Conservation (phyloP, 2,797 vertebrate species). For the Mus caroli region DNA sequence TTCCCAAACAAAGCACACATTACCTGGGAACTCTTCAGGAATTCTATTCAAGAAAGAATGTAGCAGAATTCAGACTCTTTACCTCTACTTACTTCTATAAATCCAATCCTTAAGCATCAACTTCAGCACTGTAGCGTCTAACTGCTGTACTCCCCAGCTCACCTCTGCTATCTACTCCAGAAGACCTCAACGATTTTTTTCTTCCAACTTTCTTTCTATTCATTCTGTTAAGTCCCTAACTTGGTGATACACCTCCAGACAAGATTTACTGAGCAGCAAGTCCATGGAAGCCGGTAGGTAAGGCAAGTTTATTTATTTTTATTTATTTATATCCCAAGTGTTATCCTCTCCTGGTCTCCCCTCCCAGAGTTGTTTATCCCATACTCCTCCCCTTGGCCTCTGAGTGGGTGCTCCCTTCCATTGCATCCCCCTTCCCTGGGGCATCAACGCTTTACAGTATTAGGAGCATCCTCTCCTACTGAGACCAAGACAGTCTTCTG, state of each 20-base stretch:
- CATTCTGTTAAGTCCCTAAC: background rate
- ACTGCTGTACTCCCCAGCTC: too few species aligned
- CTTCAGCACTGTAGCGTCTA: background rate
- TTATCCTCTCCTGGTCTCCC: background rate
- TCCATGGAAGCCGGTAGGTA: too few species aligned
- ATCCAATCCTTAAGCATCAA: background rate
- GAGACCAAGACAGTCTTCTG: background rate
- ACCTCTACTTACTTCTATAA: background rate
- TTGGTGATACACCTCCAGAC: rapidly evolving
- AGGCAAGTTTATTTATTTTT: background rate
- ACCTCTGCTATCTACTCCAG: background rate
- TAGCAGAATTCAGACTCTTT: too few species aligned
- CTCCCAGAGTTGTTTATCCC: background rate
- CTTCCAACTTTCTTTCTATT: too few species aligned
- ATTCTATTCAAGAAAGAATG: background rate
- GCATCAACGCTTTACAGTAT: background rate
- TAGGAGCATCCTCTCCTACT: background rate
- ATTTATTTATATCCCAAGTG: background rate
- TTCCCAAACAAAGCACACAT: background rate
- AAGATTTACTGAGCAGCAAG: too few species aligned
- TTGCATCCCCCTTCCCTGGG: background rate
- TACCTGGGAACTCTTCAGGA: background rate
- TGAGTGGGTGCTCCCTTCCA: background rate
- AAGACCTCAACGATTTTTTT: background rate
- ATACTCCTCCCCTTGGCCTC: background rate